Base-by-base conservation (phyloP, 2,797 vertebrate species). In the Pagetopsis macropterus region DNA sequence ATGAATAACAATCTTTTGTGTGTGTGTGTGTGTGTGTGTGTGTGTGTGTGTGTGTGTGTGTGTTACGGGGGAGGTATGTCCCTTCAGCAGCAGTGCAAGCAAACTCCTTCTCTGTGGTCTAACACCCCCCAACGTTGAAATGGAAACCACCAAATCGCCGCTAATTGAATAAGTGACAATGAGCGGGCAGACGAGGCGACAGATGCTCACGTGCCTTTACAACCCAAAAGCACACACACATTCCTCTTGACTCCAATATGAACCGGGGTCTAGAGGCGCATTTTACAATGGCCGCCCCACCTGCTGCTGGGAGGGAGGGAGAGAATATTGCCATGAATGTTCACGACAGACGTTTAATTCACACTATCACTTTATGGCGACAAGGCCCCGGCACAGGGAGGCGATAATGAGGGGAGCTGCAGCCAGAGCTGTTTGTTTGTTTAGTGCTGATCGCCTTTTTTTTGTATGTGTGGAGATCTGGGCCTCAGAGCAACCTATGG, bases 151-250 rank as follows among this genome's bases (percentile, higher is more conserved):
- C 87, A 89, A 81, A 90, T 88, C 84, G 81, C 94, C 91, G 94
- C 95, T 97, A 96, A 98, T 98, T 97, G 97, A 97, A 96, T 95
- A 92, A 93, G 94, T 96, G 95, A 93, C 96, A 98, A 98, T 96
- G 94, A 84, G n/a, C 60, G 93, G 93, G 90, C 93, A 84, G 92
- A 95, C 91, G 92, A 96, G 94, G 94, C 94, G 92, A 96, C 97
- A 98, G 98, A 98, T 99, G 97, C 96, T 98, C 96, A 94, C 94
- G 95, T 97, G 97, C 97, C 97, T 97, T 97, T 96, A 97, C 96
- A 97, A 97, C 95, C 83, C 33, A 72, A 62, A 69, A 77, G 72
- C 44, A 17, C 57, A 23, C 45, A 13, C 61, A 19, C 81, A 96
- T 96, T 95, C 96, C 95, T 93, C 78, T 63, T 70, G 76, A 79